Percentiles rank a stretch among this genome's conserved stretches.
Conservation (phyloP, 2,888 invertebrate genomes). For the Pandemis cinnamomeana region DNA sequence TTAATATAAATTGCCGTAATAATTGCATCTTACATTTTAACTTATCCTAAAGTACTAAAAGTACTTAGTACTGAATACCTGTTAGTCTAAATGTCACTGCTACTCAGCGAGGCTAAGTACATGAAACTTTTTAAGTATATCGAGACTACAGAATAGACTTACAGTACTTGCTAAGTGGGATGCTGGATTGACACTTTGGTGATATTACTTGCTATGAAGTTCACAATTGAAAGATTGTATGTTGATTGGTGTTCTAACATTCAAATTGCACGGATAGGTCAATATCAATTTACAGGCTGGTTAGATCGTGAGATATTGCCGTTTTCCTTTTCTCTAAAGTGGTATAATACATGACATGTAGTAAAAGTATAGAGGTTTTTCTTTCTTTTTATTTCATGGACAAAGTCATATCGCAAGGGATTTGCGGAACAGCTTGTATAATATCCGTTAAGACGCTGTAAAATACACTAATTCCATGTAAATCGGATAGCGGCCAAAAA, state of each 20-base stretch:
- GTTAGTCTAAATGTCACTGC: conserved; percentile 18
- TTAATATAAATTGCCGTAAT: conserved; percentile 24
- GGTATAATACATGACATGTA: background rate
- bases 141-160: conserved; percentile 21
- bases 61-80: conserved; percentile 33
- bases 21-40: conserved; percentile 3
- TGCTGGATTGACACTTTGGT: conserved; percentile 28
- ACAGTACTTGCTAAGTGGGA: conserved; percentile 14
- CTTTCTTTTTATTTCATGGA: no score
- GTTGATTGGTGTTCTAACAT: background rate
- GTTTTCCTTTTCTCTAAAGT: no score
- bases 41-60: conserved; percentile 23
- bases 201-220: conserved; percentile 11
- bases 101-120: conserved; percentile 25
- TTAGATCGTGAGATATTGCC: no score
- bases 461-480: background rate
- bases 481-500: no score
- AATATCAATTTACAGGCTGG: background rate
- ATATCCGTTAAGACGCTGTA: background rate
- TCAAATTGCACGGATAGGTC: background rate
- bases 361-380: no score
- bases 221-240: background rate
- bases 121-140: conserved; percentile 26
- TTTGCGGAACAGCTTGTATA: background rate
- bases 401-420: no score